Conservation (phyloP, 1,140 invertebrate genomes). For the Lepidurus arcticus region DNA sequence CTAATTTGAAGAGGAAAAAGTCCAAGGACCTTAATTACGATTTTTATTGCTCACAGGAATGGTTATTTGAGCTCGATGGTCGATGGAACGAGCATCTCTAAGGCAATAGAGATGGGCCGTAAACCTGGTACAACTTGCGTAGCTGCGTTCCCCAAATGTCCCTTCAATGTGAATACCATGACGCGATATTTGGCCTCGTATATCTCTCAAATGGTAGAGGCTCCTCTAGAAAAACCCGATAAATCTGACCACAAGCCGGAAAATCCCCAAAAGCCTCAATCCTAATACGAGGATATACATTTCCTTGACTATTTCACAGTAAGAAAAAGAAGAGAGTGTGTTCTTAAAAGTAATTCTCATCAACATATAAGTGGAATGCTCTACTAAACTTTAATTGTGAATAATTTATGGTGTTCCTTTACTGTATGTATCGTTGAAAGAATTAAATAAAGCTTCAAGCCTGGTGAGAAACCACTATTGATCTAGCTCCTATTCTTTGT, state of each 20-base stretch:
- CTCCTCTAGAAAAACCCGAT: background rate
- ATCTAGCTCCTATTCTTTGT: background rate
- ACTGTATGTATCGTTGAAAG: too few species aligned
- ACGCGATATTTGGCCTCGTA: constrained; percentile 9
- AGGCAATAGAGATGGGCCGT: constrained; percentile 62
- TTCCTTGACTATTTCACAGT: background rate
- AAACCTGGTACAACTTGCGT: constrained; percentile 54
- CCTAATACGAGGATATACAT: background rate
- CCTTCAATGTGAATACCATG: constrained; percentile 46
- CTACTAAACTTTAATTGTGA: background rate
- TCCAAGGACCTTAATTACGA: background rate
- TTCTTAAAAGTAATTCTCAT: too few species aligned
- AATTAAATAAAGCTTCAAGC: background rate
- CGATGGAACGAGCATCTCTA: constrained; percentile 67
- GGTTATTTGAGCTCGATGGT: constrained; percentile 57
- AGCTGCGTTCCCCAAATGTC: constrained; percentile 55
- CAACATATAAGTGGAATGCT: too few species aligned
- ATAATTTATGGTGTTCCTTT: background rate
- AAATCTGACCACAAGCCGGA: background rate
- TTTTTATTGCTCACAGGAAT: constrained; percentile 49
- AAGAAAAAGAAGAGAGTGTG: background rate
- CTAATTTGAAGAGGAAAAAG: too few species aligned
- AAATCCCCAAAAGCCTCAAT: background rate
- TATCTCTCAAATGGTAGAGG: background rate
- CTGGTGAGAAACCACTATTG: background rate